A percentile compares a stretch with the other conserved stretches of the same genome.
Evolutionary conservation across 2,888 invertebrate species (phyloP).

Genomic region (Leuctra nigra): DNA sequence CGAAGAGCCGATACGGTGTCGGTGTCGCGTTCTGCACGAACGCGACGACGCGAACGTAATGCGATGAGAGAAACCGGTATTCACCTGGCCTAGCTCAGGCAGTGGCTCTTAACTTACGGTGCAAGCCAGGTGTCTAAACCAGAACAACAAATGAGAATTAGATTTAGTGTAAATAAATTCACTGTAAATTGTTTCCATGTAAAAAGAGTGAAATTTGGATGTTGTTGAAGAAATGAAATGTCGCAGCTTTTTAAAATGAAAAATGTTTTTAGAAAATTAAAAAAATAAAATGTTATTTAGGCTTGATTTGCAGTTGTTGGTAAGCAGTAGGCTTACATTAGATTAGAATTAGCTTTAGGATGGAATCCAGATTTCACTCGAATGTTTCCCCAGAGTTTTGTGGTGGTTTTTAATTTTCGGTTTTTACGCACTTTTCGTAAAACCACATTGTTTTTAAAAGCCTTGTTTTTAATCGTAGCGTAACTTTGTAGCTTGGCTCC

Average conservation of each 20-base stretch:
- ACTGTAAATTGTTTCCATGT: neutral
- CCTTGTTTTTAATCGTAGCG: neutral
- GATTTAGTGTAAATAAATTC: neutral
- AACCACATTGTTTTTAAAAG: neutral
- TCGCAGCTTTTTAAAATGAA: too few relatives aligned
- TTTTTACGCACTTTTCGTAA: neutral
- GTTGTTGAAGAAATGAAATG: neutral
- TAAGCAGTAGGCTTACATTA: neutral
- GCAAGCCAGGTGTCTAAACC: neutral
- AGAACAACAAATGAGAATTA: neutral
- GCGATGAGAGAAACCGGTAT: too few relatives aligned
- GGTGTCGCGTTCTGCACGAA: neutral
- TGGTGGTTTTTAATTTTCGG: neutral
- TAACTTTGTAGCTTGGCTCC: too few relatives aligned
- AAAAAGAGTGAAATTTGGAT: neutral
- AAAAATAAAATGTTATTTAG: neutral
- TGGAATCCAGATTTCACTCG: neutral
- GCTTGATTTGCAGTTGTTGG: neutral
- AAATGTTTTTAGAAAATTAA: neutral
- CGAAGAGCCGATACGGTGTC: neutral
- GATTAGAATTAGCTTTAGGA: neutral
- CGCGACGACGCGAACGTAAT: neutral
- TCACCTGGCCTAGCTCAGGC: too few relatives aligned
- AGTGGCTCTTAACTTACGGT: too few relatives aligned
- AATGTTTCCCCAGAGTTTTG: neutral